These are phyloP conservation scores for Indri indri DNA, from an alignment of 2,113 vertebrate species.

Conservation along the genomic window DNA sequence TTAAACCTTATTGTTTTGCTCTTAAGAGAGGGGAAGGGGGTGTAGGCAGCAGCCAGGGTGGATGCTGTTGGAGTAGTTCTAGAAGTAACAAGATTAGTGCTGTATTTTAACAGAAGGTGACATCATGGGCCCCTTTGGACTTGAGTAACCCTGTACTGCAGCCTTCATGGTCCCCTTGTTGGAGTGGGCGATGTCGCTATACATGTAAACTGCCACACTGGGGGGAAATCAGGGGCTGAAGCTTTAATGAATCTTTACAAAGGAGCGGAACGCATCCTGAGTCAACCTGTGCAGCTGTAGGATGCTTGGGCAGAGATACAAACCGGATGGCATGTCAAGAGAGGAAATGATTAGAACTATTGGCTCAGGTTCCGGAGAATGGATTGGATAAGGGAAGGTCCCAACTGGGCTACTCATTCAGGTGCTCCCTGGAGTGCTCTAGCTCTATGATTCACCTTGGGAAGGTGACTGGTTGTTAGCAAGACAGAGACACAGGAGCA, in stretches of 20 bases:
- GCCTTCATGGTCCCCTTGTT: slow-evolving; percentile 72
- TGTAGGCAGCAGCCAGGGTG: slow-evolving; percentile 59
- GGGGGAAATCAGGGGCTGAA: slow-evolving; percentile 63
- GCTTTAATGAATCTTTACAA: slow-evolving; percentile 81
- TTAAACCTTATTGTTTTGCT: slow-evolving; percentile 78
- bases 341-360: slow-evolving; percentile 39
- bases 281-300: slow-evolving; percentile 52
- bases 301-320: slow-evolving; percentile 52
- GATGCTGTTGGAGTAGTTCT: slow-evolving; percentile 59
- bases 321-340: neutral
- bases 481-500: neutral
- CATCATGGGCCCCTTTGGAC: slow-evolving; percentile 77
- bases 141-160: slow-evolving; percentile 63
- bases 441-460: neutral
- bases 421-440: neutral
- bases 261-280: slow-evolving; percentile 65
- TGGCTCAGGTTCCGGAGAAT: slow-evolving; percentile 29
- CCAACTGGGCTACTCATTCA: neutral
- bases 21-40: slow-evolving; percentile 74
- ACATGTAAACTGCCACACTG: slow-evolving; percentile 64
- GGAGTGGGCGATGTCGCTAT: slow-evolving; percentile 65
- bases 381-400: neutral
- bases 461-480: neutral
- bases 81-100: slow-evolving; percentile 79
- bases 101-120: slow-evolving; percentile 81